phyloP scores from a whole-genome alignment of 1,140 invertebrate species.

The Brachionus manjavacas region DNA sequence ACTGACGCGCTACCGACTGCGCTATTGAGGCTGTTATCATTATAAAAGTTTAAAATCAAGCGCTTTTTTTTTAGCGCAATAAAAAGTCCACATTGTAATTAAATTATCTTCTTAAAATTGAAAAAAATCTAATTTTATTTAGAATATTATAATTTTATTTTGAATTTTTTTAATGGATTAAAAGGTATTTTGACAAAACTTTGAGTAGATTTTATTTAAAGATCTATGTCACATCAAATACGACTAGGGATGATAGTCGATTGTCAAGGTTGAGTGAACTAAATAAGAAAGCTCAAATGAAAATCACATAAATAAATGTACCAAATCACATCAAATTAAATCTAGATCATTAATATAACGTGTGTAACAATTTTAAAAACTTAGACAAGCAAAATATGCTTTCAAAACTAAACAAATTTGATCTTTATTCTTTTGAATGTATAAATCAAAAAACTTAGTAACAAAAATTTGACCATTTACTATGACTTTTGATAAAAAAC shows the following conservation, averaged over 20 bases:
- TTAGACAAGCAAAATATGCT: too few relatives aligned
- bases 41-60: background rate
- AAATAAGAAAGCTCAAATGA: background rate
- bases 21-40: conserved; percentile 14
- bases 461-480: too few relatives aligned
- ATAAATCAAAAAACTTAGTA: too few relatives aligned
- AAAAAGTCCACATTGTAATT: too few relatives aligned
- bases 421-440: too few relatives aligned
- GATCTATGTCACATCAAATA: background rate
- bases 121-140: too few relatives aligned
- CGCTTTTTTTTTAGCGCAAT: background rate
- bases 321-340: too few relatives aligned
- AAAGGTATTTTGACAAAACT: background rate
- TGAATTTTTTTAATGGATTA: background rate
- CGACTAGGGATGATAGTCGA: background rate
- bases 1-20: conserved; percentile 37
- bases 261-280: background rate
- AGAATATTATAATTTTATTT: background rate
- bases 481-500: too few relatives aligned
- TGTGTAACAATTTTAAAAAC: too few relatives aligned
- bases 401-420: too few relatives aligned
- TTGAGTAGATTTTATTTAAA: background rate
- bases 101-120: too few relatives aligned
- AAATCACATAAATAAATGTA: background rate
- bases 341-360: too few relatives aligned